These are phyloP conservation scores for Liodrosophila aerea DNA, from an alignment of 2,888 invertebrate genomes.

Conservation along the genomic window DNA sequence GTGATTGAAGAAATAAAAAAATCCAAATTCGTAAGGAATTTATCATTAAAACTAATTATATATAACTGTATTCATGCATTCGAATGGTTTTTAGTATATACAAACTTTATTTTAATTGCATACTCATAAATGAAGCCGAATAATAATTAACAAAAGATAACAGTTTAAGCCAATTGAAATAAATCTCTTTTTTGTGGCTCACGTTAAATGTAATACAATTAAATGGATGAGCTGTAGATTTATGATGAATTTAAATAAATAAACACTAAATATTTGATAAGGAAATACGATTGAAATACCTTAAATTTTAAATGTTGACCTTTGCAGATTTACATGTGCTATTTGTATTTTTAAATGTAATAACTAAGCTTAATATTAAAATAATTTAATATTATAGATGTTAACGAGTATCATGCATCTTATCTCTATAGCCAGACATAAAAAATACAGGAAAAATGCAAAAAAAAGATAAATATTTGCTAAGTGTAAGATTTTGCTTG, in stretches of 20 bases:
- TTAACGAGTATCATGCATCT: constrained; percentile 18
- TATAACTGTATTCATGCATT: constrained; percentile 15
- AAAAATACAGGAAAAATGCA: constrained; percentile 38
- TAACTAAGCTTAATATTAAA: constrained; percentile 26
- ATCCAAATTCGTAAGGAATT: constrained; percentile 7
- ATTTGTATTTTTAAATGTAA: constrained; percentile 61
- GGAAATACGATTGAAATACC: neutral
- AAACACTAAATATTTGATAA: constrained; percentile 3
- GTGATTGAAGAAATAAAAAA: constrained; percentile 52
- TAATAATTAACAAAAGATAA: too few species aligned
- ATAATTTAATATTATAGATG: constrained; percentile 31
- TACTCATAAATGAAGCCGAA: neutral
- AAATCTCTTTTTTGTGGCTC: too few species aligned
- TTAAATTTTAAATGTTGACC: constrained; percentile 38
- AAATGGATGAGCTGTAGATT: neutral
- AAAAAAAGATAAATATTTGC: neutral
- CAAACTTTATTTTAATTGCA: constrained; percentile 14
- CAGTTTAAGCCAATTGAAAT: too few species aligned
- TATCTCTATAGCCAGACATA: constrained; percentile 22
- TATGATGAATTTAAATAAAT: neutral
- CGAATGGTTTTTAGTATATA: constrained; percentile 24
- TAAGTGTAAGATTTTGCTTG: too few species aligned
- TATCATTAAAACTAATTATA: constrained; percentile 17
- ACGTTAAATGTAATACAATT: neutral
- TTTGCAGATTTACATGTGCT: constrained; percentile 32